These are phyloP conservation scores for Oostethus manadensis DNA, from an alignment of 2,113 vertebrate genomes.

Conservation along the genomic window DNA sequence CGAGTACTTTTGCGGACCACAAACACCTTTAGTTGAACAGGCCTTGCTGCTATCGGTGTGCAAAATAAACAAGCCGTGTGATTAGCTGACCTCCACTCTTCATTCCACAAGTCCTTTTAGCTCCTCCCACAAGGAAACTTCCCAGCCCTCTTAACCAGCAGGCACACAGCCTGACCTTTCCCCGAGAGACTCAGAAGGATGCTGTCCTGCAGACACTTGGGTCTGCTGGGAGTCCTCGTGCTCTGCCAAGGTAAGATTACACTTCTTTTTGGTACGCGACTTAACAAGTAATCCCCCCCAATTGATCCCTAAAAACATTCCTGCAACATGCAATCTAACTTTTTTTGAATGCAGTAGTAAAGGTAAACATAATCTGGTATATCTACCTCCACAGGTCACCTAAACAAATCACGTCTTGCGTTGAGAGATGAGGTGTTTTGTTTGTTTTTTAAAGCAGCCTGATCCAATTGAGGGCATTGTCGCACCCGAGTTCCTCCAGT, in stretches of 20 bases:
- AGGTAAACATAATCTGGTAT: not conserved
- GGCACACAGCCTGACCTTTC: no score
- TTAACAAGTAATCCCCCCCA: no score
- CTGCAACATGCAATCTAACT: not conserved
- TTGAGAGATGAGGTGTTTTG: slow-evolving; percentile 44
- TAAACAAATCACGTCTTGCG: slow-evolving; percentile 22
- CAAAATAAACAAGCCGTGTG: not conserved
- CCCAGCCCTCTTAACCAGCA: not conserved
- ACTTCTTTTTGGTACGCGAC: not conserved
- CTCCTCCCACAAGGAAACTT: not conserved
- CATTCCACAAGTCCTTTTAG: slow-evolving; percentile 6
- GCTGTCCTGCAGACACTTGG: slow-evolving; percentile 26
- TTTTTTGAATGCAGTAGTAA: not conserved
- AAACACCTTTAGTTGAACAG: no score
- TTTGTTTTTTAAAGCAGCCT: slow-evolving; percentile 68
- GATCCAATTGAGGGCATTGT: slow-evolving; percentile 62
- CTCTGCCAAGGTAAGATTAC: slow-evolving; percentile 63
- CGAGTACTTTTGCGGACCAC: no score
- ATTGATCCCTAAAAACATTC: not conserved
- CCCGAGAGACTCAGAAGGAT: slow-evolving; percentile 35
- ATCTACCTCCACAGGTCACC: slow-evolving; percentile 9
- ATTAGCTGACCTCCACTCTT: not conserved
- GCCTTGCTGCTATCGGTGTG: not conserved
- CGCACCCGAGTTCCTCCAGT: not conserved
- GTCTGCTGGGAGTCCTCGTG: slow-evolving; percentile 46